A percentile compares a stretch with the other conserved stretches of the same genome.
Conservation (phyloP, 2,113 vertebrate species). For the Loxodonta africana region DNA sequence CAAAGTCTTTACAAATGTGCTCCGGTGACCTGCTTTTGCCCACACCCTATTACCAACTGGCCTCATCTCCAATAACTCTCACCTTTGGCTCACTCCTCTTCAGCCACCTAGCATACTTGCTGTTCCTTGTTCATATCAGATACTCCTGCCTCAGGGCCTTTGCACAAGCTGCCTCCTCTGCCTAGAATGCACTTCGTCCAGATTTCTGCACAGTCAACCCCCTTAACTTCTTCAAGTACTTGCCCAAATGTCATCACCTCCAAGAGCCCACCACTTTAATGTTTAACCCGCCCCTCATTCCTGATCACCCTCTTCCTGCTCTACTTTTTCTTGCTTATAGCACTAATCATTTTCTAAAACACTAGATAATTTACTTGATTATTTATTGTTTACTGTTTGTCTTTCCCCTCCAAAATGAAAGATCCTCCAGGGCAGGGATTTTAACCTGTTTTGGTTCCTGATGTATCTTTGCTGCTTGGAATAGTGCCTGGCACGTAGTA, state of each 20-base stretch:
- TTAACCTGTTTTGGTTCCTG: not conserved
- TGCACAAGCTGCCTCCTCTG: not conserved
- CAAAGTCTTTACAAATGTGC: not conserved
- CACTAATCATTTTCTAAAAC: slow-evolving; percentile 7
- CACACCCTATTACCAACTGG: too few relatives aligned
- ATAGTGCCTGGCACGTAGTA: not conserved
- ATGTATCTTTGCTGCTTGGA: not conserved
- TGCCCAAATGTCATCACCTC: not conserved
- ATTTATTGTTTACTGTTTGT: not conserved
- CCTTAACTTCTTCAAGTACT: not conserved
- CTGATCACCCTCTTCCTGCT: not conserved
- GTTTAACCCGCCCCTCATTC: not conserved
- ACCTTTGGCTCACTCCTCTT: not conserved
- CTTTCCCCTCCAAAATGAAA: not conserved
- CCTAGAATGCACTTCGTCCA: not conserved
- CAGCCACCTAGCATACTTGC: not conserved
- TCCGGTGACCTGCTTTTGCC: too few relatives aligned
- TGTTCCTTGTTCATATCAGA: not conserved
- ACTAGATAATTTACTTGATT: not conserved
- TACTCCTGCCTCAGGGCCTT: not conserved
- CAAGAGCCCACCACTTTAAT: not conserved
- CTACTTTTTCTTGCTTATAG: not conserved
- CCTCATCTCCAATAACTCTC: not conserved
- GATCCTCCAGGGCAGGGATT: not conserved
- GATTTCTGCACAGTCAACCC: not conserved